Evolutionary conservation across 2,797 vertebrate genomes (phyloP), one percentile per base, ranked within the genome.

Genomic region (Notolabrus celidotus): DNA sequence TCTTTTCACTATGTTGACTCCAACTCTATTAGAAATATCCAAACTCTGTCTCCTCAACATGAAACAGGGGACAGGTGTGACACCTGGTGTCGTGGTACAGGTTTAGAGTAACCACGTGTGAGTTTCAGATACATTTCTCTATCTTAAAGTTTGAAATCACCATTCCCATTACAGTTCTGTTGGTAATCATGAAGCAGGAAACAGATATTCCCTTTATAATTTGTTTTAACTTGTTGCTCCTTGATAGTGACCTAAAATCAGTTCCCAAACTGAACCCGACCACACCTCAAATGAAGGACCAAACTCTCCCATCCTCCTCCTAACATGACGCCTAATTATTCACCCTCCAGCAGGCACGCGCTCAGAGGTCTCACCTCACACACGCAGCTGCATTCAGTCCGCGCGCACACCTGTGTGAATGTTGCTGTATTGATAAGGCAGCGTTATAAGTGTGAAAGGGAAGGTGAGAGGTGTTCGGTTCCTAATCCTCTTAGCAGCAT

Each of bases 401-500:
- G 12, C 45, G 3, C 41, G 4, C 55, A 7, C 29, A 49, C 2
- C 33, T 10, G 8, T 38, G 19, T 81, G 80, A 83, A 86, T 54
- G 81, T 79, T 74, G 78, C 49, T 45, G 67, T 69, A 59, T 76
- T 84, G 71, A 84, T 77, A 82, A 67, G 62, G 76, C 64, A 64
- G 77, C 53, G 60, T 31, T 59, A 39, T 74, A n/a, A n/a, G 76
- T 55, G 84, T 86, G 63, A 86, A 83, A 72, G 83, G 59, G 85
- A 79, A 84, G 82, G 77, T 81, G 77, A 82, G 80, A 76, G 55
- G 75, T 65, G 84, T 62, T 71, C 25, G 70, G 50, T 60, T 75
- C 53, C 93, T 77, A 96, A 97, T 95, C 96, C 93, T 92, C 95
- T 97, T 96, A 96, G 72, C 71, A 20, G 90, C 93, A 94, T 96